These are phyloP conservation scores for Amazona ochrocephala DNA, from an alignment of 2,797 vertebrate species.

Conservation along the genomic window DNA sequence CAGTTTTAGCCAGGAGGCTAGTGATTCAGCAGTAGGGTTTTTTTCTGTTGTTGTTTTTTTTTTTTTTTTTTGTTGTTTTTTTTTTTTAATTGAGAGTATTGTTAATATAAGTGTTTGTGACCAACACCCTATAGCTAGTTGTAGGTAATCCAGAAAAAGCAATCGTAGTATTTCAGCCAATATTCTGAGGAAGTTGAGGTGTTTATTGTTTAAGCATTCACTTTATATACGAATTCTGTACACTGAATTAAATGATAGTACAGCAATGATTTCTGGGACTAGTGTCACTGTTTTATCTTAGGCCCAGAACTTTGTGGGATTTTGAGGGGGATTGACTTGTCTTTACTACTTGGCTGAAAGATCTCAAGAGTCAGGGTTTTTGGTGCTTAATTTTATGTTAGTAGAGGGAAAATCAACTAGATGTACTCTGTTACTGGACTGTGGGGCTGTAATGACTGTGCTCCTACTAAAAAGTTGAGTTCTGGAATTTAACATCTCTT, in stretches of 20 bases:
- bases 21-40: background rate
- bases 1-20: background rate
- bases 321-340: background rate
- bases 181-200: background rate
- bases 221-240: background rate
- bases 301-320: background rate
- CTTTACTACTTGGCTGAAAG: background rate
- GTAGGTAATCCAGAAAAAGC: background rate
- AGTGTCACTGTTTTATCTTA: background rate
- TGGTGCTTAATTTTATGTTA: background rate
- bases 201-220: background rate
- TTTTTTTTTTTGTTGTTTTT: too few species aligned
- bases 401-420: background rate
- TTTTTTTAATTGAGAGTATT: background rate
- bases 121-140: background rate
- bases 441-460: background rate
- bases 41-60: background rate
- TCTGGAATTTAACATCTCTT: background rate
- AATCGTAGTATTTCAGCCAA: background rate
- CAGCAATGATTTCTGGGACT: background rate
- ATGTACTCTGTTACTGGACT: background rate
- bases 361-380: background rate
- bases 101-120: background rate
- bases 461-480: background rate
- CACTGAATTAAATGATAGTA: background rate